Evolutionary conservation across 2,888 invertebrate species (phyloP).

Genomic region (Sialis lutaria): DNA sequence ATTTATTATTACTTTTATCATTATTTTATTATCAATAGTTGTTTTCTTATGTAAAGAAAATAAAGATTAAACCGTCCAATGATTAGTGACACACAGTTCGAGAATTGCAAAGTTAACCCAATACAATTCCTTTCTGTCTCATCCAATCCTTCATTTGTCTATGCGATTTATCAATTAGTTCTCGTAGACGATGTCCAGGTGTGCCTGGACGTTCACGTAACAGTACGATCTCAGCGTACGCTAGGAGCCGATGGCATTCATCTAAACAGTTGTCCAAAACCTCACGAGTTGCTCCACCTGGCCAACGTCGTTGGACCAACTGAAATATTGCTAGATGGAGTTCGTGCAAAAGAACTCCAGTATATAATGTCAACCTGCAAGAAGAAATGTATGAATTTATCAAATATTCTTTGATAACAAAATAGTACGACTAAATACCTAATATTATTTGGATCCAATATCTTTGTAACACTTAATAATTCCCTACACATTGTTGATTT

Average conservation of each 20-base stretch:
- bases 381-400: not conserved
- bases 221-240: slow-evolving; percentile 27
- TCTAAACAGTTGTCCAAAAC: slow-evolving; percentile 22
- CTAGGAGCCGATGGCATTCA: slow-evolving; percentile 29
- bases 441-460: slow-evolving; percentile 54
- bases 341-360: slow-evolving; percentile 61
- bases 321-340: slow-evolving; percentile 38
- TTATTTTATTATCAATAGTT: no score
- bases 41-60: no score
- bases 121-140: slow-evolving; percentile 24
- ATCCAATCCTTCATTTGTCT: slow-evolving; percentile 31
- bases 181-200: slow-evolving; percentile 33
- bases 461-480: slow-evolving; percentile 40
- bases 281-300: slow-evolving; percentile 18
- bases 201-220: slow-evolving; percentile 34
- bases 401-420: no score
- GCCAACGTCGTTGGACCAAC: slow-evolving; percentile 27
- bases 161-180: slow-evolving; percentile 27
- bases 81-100: no score
- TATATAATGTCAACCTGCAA: slow-evolving; percentile 46
- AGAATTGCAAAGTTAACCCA: no score
- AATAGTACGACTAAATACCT: slow-evolving; percentile 20
- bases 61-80: no score
- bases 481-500: slow-evolving; percentile 53
- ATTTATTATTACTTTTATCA: no score